Evolutionary conservation across 2,113 vertebrate species (phyloP), one percentile per base, ranked within the genome.

Genomic region (Glaucomys volans): DNA sequence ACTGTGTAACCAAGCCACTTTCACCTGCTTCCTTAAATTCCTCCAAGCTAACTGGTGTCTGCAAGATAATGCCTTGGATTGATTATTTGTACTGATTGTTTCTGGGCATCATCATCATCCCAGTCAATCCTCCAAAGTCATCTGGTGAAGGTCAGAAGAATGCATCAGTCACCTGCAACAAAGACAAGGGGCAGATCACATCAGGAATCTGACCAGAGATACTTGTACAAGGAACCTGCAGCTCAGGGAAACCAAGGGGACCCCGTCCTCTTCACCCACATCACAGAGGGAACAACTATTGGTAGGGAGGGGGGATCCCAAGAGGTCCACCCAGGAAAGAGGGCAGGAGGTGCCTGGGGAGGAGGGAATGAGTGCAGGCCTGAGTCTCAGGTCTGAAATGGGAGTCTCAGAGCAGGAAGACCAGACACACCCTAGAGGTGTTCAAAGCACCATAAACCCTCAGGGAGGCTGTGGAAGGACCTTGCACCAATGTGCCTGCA

Each of bases 31-130:
- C 12, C 26, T 18, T 30, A 71, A 50, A 13, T 47, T n/a, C 30
- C 59, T 22, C 18, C 50, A 0, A 4, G 0, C 2, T 40, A 16
- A 37, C 7, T 4, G 47, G 32, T n/a, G 11, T 50, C 32, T 0
- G 10, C 28, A 10, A 50, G 57, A 37, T 18, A 37, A 6, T 22
- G 7, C 40, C 44, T 10, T 64, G n/a, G 11, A 8, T 24, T 69
- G 4, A 83, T 2, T 71, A 59, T 11, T n/a, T 16, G 20, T 0
- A 4, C n/a, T n/a, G n/a, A 35, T 28, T 35, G 3, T 2, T 9
- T 71, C 71, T 37, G 35, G 20, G 0, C 13, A 2, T 0, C 20
- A 69, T n/a, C n/a, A n/a, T 4, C 1, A 5, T 10, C 4, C 14
- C 8, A 9, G n/a, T 7, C n/a, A n/a, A n/a, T n/a, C n/a, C n/a